A percentile compares a stretch with the other conserved stretches of the same genome.
These are phyloP conservation scores for Chlamydotis undulata DNA, from an alignment of 2,113 vertebrate species.

Conservation along the genomic window DNA sequence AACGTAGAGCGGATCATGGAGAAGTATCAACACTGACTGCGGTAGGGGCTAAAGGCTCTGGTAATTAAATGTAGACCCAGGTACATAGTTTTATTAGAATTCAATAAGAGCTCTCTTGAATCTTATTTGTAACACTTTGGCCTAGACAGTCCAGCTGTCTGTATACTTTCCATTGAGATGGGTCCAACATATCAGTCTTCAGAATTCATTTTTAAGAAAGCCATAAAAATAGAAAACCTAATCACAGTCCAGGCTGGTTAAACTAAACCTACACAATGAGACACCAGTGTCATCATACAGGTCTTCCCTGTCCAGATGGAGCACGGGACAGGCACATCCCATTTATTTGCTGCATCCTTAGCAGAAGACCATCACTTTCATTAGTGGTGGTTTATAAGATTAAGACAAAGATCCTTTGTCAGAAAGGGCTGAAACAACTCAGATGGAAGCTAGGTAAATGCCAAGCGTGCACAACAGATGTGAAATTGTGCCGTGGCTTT, in stretches of 20 bases:
- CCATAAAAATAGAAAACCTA: neutral
- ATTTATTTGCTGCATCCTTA: neutral
- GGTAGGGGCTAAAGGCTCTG: neutral
- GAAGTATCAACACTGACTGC: neutral
- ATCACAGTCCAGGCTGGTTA: neutral
- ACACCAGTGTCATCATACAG: neutral
- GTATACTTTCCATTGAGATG: neutral
- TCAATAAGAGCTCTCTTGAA: neutral
- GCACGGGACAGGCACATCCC: neutral
- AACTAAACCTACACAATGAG: neutral
- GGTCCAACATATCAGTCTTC: neutral
- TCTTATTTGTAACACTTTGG: neutral
- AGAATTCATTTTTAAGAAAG: neutral
- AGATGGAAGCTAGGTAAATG: neutral
- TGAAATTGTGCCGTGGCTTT: neutral
- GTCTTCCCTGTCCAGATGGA: neutral
- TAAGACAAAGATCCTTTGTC: neutral
- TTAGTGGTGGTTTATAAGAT: neutral
- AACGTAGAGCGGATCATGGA: neutral
- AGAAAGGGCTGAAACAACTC: neutral
- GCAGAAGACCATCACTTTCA: neutral
- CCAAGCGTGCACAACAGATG: neutral
- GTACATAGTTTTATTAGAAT: neutral
- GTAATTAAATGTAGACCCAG: neutral
- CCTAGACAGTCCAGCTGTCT: neutral